Conservation (phyloP, 2,888 invertebrate genomes). For the Protonemura montana region DNA sequence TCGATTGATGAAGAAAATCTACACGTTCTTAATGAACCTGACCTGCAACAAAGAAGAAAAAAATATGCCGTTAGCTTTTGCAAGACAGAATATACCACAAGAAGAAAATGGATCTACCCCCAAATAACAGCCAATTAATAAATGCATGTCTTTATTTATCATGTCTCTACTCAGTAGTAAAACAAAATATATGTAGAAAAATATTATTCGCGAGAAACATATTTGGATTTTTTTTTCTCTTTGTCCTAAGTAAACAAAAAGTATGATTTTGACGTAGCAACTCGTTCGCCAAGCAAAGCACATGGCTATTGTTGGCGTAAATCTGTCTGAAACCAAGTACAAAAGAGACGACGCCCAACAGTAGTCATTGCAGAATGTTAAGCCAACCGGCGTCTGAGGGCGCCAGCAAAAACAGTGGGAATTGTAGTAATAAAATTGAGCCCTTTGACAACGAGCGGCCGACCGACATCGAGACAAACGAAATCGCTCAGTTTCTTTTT, state of each 20-base stretch:
- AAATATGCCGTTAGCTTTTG: neutral
- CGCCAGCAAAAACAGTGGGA: neutral
- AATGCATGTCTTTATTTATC: too few species aligned
- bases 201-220: too few species aligned
- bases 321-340: neutral
- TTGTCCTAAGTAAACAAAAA: too few species aligned
- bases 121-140: too few species aligned
- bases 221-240: too few species aligned
- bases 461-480: neutral
- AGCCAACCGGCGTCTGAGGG: neutral
- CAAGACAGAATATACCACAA: too few species aligned
- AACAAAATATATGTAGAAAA: too few species aligned
- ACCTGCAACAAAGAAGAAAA: neutral
- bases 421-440: neutral
- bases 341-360: neutral
- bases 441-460: neutral
- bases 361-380: neutral
- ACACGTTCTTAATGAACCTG: neutral
- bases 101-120: too few species aligned
- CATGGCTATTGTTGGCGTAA: neutral
- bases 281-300: neutral
- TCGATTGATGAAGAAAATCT: neutral
- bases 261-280: too few species aligned
- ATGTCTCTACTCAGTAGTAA: too few species aligned
- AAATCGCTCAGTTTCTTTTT: neutral